Conservation (phyloP, 2,888 invertebrate species). For the Hyposoter didymator region DNA sequence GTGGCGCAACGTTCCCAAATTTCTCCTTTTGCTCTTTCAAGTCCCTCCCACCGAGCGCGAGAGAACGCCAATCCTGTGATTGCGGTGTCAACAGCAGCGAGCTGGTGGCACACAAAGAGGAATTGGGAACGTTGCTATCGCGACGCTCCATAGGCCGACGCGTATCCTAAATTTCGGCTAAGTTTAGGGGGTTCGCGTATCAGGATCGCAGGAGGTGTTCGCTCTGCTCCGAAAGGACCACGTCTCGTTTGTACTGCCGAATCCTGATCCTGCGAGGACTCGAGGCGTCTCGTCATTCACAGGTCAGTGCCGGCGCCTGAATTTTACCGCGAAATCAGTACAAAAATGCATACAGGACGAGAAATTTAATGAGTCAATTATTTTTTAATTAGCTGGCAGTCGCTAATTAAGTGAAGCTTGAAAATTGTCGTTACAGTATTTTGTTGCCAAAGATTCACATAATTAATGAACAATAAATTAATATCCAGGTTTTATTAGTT, state of each 20-base stretch:
- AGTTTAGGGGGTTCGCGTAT: slow-evolving; percentile 79
- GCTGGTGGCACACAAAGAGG: neutral
- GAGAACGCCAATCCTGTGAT: slow-evolving; percentile 25
- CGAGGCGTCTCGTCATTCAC: neutral
- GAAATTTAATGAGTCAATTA: neutral
- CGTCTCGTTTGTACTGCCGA: slow-evolving; percentile 2
- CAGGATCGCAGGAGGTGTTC: slow-evolving; percentile 73
- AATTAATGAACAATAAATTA: neutral
- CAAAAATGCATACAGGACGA: neutral
- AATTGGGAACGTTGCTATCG: slow-evolving; percentile 11
- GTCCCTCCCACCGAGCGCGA: slow-evolving; percentile 12
- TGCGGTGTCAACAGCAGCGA: slow-evolving; percentile 7
- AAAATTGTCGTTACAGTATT: neutral
- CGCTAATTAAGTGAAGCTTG: neutral
- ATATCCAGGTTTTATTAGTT: neutral
- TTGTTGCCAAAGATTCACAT: neutral
- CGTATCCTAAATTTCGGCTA: slow-evolving; percentile 77
- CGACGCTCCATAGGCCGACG: slow-evolving; percentile 27
- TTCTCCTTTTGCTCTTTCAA: slow-evolving; percentile 35
- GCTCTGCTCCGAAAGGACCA: slow-evolving; percentile 36
- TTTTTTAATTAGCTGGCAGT: neutral
- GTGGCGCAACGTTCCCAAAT: slow-evolving; percentile 38
- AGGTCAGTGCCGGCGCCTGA: neutral
- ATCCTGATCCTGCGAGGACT: slow-evolving; percentile 30
- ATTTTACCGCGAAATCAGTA: neutral